Conservation (phyloP, 2,797 vertebrate species). For the Pelobates cultripes region DNA sequence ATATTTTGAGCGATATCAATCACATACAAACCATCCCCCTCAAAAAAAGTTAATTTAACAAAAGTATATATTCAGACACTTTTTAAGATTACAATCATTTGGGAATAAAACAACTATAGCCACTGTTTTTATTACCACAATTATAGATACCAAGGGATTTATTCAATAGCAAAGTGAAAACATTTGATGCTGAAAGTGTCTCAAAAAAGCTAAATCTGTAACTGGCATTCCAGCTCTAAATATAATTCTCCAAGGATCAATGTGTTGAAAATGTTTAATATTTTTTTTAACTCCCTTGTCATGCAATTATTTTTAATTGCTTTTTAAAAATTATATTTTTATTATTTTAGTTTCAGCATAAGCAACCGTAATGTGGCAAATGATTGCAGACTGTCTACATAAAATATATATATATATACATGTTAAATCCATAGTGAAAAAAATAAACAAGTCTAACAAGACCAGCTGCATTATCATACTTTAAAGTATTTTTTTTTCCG, state of each 20-base stretch:
- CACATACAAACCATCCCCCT: no score
- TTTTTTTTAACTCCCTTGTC: constrained; percentile 31
- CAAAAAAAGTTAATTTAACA: neutral
- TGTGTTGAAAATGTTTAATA: constrained; percentile 37
- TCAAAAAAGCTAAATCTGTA: constrained; percentile 28
- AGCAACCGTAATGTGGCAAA: neutral
- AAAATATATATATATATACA: neutral
- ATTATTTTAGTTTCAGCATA: constrained; percentile 6
- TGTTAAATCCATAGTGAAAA: no score
- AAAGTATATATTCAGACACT: neutral
- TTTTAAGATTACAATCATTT: constrained; percentile 3
- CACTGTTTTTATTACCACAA: constrained; percentile 47
- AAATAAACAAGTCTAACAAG: no score
- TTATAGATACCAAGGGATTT: constrained; percentile 46
- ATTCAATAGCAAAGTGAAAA: constrained; percentile 19
- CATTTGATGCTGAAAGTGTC: constrained; percentile 42
- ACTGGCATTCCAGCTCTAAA: constrained; percentile 24
- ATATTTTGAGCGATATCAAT: no score
- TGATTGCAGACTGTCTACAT: constrained; percentile 10
- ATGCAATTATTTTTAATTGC: constrained; percentile 51
- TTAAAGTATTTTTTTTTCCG: no score
- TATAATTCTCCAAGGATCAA: constrained; percentile 28
- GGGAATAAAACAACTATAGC: constrained; percentile 38
- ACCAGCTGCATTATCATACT: no score
- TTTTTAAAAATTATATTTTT: constrained; percentile 19